Percentiles rank a stretch among this genome's conserved stretches.
These are phyloP conservation scores for Coilia nasus DNA, from an alignment of 2,797 vertebrate genomes.

Conservation along the genomic window DNA sequence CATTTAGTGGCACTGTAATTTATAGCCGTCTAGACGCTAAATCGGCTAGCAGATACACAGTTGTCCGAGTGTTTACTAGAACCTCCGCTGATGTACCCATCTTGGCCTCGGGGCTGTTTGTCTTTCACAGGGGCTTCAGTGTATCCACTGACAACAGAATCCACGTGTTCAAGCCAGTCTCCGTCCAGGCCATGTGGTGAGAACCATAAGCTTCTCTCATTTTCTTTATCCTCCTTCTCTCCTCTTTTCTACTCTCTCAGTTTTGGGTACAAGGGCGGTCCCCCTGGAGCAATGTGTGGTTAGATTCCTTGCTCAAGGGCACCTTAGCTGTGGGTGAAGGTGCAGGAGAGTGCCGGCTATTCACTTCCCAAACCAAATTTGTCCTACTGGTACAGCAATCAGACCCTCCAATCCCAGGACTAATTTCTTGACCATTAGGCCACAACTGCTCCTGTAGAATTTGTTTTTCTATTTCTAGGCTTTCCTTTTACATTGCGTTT, in stretches of 20 bases:
- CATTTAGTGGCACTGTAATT: not conserved
- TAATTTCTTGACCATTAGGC: not conserved
- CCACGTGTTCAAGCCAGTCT: constrained; percentile 98
- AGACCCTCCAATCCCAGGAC: too few species aligned
- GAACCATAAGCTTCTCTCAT: constrained; percentile 50
- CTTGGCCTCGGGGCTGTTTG: not conserved
- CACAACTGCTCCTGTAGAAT: too few species aligned
- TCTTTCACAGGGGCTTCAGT: constrained; percentile 87
- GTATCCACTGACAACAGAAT: constrained; percentile 95
- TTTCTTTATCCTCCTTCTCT: not conserved
- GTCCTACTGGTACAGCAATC: too few species aligned
- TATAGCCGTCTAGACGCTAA: not conserved
- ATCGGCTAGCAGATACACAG: not conserved
- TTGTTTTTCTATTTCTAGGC: not conserved
- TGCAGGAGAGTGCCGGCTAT: too few species aligned
- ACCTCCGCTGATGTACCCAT: too few species aligned
- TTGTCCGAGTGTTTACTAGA: not conserved
- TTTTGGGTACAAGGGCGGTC: too few species aligned
- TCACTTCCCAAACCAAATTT: too few species aligned
- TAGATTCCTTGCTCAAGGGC: too few species aligned
- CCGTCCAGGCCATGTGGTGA: constrained; percentile 99
- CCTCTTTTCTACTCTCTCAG: not conserved
- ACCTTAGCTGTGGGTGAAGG: too few species aligned
- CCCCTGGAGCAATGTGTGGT: too few species aligned
- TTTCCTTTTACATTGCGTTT: not conserved